Evolutionary conservation across 2,888 invertebrate genomes (phyloP).

Genomic region (Hofmannophila pseudospretella): DNA sequence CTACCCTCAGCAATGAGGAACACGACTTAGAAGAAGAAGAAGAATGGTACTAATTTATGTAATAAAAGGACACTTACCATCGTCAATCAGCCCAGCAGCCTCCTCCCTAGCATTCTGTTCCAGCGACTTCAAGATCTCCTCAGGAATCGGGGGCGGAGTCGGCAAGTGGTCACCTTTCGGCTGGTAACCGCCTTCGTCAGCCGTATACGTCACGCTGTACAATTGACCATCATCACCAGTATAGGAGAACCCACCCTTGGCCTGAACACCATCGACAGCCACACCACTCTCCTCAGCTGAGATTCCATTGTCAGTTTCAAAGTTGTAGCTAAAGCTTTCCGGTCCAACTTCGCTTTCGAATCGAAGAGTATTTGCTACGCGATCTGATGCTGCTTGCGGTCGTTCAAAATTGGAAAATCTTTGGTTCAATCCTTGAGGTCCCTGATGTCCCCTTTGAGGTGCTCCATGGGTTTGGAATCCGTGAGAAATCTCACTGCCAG

Average conservation of each 20-base stretch:
- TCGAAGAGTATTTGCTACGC: slow-evolving; percentile 40
- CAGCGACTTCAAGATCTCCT: slow-evolving; percentile 51
- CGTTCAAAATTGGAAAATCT: slow-evolving; percentile 26
- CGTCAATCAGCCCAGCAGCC: slow-evolving; percentile 55
- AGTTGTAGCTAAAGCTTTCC: slow-evolving; percentile 51
- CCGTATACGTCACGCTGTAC: slow-evolving; percentile 59
- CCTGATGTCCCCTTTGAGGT: slow-evolving; percentile 2
- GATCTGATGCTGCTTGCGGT: slow-evolving; percentile 40
- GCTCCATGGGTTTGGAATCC: slow-evolving; percentile 9
- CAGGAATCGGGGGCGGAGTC: slow-evolving; percentile 58
- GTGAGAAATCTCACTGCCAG: slow-evolving; percentile 10
- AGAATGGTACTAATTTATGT: not conserved
- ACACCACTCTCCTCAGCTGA: slow-evolving; percentile 51
- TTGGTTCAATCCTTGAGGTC: not conserved
- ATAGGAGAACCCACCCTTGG: slow-evolving; percentile 57
- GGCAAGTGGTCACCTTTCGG: slow-evolving; percentile 58
- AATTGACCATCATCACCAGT: slow-evolving; percentile 60
- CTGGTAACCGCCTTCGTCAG: slow-evolving; percentile 54
- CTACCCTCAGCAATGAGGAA: no score
- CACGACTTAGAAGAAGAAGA: no score
- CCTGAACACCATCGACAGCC: slow-evolving; percentile 45
- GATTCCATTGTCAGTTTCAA: slow-evolving; percentile 62
- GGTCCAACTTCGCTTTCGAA: slow-evolving; percentile 46
- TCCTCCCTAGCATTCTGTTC: slow-evolving; percentile 59
- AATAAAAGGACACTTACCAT: slow-evolving; percentile 43